Conservation (phyloP, 2,113 vertebrate species). For the Sus scrofa region DNA sequence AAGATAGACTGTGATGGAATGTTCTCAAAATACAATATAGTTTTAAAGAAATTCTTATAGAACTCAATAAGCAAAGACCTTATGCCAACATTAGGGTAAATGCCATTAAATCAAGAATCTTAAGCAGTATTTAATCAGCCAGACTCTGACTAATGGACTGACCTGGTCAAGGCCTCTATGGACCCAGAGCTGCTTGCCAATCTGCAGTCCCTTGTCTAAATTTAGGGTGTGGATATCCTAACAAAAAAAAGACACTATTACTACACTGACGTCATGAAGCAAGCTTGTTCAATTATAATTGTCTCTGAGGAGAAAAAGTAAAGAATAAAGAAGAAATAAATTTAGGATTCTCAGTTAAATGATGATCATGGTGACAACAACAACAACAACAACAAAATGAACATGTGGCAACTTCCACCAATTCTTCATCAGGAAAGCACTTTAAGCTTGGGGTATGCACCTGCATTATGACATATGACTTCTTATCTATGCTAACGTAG, state of each 20-base stretch:
- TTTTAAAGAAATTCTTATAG: slow-evolving; percentile 40
- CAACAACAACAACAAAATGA: slow-evolving; percentile 14
- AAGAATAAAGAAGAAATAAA: not conserved
- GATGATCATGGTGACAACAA: not conserved
- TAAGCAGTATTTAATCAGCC: not conserved
- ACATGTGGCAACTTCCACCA: not conserved
- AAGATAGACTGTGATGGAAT: not conserved
- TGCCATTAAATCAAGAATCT: not conserved
- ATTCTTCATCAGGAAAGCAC: not conserved
- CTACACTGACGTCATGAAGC: not conserved
- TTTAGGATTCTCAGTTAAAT: not conserved
- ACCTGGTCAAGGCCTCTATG: not conserved
- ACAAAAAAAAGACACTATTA: not conserved
- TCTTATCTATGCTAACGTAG: not conserved
- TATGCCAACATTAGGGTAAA: not conserved
- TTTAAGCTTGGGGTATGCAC: not conserved
- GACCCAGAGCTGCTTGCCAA: not conserved
- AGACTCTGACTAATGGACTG: not conserved
- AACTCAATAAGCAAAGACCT: not conserved
- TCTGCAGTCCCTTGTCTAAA: not conserved
- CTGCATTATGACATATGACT: not conserved
- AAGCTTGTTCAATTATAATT: not conserved
- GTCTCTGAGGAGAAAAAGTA: not conserved
- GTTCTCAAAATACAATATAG: not conserved
- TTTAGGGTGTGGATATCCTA: not conserved